These are phyloP conservation scores for Idaea aversata DNA, from an alignment of 2,888 invertebrate genomes.

Conservation along the genomic window DNA sequence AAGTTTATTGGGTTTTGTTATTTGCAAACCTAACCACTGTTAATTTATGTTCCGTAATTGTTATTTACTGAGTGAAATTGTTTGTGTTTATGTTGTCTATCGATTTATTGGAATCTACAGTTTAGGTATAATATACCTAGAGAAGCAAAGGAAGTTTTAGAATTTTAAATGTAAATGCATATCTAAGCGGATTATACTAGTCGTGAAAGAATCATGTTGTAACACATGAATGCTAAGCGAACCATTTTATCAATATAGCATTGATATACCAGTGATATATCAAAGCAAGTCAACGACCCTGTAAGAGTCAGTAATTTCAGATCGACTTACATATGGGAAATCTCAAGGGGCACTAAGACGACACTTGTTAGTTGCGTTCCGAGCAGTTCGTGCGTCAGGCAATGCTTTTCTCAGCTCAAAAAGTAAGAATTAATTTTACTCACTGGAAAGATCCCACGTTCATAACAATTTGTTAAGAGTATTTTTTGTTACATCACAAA, in stretches of 20 bases:
- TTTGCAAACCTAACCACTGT: not conserved
- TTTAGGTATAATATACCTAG: not conserved
- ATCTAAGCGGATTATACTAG: too few relatives aligned
- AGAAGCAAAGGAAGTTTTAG: not conserved
- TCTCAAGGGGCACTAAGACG: slow-evolving; percentile 35
- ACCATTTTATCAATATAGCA: not conserved
- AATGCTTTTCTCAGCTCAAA: not conserved
- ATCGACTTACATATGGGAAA: slow-evolving; percentile 53
- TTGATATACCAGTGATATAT: not conserved
- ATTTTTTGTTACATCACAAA: too few relatives aligned
- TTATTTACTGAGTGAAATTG: not conserved
- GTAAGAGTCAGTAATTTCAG: slow-evolving; percentile 18
- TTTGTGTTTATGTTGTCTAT: not conserved
- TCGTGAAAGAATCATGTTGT: too few relatives aligned
- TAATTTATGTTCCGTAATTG: not conserved
- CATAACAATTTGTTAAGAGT: too few relatives aligned
- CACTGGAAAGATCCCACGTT: not conserved
- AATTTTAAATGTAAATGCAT: not conserved
- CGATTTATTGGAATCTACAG: not conserved
- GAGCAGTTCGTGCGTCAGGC: not conserved
- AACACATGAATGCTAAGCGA: not conserved
- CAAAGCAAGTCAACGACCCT: not conserved
- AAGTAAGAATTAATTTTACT: not conserved
- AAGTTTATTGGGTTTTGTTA: slow-evolving; percentile 1
- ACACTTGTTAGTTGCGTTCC: slow-evolving; percentile 30